Conservation (phyloP, 2,888 invertebrate genomes). For the Willowsia nigromaculata region DNA sequence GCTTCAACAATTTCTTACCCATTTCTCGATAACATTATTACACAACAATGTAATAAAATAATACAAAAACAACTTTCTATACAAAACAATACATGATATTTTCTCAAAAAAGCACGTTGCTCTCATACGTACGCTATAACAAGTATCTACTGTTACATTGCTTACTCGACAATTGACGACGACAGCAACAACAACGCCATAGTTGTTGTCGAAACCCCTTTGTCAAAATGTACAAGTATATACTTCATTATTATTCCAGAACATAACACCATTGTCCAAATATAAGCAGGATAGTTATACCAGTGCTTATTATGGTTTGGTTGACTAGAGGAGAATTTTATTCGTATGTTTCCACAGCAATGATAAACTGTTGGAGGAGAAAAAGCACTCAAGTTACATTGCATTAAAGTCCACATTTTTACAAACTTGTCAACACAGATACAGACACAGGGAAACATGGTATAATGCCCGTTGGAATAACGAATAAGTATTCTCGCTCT, state of each 20-base stretch:
- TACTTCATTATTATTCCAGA: background rate
- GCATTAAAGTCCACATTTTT: slow-evolving; percentile 21
- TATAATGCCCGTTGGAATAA: no score
- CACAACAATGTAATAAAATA: slow-evolving; percentile 1
- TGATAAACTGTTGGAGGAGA: slow-evolving; percentile 4
- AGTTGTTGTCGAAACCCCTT: background rate
- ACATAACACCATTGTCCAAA: no score
- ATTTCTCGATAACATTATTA: background rate
- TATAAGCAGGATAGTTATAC: no score
- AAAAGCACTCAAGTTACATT: slow-evolving; percentile 42
- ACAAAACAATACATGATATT: background rate
- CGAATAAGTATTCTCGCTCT: no score
- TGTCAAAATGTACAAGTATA: slow-evolving; percentile 1
- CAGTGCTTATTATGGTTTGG: no score
- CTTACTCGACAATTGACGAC: slow-evolving; percentile 10
- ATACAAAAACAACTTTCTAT: background rate
- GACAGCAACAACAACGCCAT: background rate
- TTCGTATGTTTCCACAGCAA: no score
- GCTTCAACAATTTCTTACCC: background rate
- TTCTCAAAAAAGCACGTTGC: background rate
- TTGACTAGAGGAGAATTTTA: no score
- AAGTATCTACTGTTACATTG: background rate
- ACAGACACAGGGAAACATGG: no score
- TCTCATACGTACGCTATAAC: background rate
- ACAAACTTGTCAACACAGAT: slow-evolving; percentile 53